A percentile compares a stretch with the other conserved stretches of the same genome.
Conservation (phyloP, 2,797 vertebrate species). For the Lepilemur ruficaudatus region DNA sequence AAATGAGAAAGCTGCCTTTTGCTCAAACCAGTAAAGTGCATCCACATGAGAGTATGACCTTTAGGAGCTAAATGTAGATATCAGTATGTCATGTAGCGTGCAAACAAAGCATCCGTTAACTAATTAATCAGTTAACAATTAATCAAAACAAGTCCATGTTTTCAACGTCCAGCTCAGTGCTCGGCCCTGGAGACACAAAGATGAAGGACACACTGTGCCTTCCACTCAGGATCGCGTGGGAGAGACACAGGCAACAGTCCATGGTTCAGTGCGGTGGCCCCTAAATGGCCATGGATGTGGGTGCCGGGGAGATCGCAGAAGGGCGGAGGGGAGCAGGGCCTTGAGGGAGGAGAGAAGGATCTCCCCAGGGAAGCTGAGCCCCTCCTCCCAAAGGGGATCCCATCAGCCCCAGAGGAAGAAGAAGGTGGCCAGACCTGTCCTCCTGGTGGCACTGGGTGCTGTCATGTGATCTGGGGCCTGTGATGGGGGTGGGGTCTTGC, state of each 20-base stretch:
- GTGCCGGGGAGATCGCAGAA: neutral
- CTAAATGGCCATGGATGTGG: accelerated
- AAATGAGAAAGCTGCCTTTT: neutral
- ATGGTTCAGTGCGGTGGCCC: accelerated
- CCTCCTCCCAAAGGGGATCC: neutral
- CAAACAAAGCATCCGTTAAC: accelerated
- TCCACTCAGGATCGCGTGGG: neutral
- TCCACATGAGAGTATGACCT: too few relatives aligned
- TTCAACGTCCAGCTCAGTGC: neutral
- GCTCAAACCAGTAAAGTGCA: too few relatives aligned
- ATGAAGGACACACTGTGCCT: neutral
- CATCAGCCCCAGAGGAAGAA: neutral
- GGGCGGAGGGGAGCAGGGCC: too few relatives aligned
- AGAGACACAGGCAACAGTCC: accelerated
- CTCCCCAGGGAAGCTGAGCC: neutral
- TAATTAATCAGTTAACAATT: neutral
- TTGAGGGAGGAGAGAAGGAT: neutral
- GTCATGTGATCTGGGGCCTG: neutral
- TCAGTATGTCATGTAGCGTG: accelerated
- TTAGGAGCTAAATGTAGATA: neutral
- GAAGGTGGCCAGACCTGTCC: neutral
- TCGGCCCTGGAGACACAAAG: neutral
- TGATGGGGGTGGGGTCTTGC: neutral
- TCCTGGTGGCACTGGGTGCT: accelerated
- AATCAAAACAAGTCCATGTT: neutral